Conservation (phyloP, 2,113 vertebrate species). For the Xenopus laevis region DNA sequence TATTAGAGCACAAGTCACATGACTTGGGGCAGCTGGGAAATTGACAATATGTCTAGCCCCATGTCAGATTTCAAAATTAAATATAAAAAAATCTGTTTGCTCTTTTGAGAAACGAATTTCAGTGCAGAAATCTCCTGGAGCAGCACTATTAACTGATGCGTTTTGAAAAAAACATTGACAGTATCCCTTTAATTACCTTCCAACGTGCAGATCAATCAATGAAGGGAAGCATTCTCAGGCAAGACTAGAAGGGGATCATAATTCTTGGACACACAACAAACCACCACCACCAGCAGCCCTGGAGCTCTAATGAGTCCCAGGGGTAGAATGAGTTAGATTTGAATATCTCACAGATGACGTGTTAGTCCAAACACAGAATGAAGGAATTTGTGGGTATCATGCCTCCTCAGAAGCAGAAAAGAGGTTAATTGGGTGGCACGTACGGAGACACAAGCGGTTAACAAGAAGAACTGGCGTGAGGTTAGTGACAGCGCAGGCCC, state of each 20-base stretch:
- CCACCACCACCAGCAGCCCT: background rate
- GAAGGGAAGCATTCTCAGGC: constrained; percentile 1
- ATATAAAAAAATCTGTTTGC: no score
- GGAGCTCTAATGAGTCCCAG: constrained; percentile 9
- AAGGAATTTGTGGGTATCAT: background rate
- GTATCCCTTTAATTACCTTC: constrained; percentile 37
- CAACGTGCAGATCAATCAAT: constrained; percentile 19
- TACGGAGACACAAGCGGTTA: constrained; percentile 17
- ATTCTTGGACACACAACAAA: constrained; percentile 20
- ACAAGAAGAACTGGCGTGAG: constrained; percentile 20
- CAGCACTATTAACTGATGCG: no score
- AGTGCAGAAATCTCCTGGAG: no score
- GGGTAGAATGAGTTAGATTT: constrained; percentile 14
- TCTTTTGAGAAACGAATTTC: no score
- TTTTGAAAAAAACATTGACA: no score
- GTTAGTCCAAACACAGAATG: constrained; percentile 33
- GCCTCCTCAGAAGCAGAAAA: constrained; percentile 4
- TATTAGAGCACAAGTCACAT: no score
- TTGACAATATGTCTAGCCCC: no score
- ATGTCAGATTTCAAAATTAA: no score
- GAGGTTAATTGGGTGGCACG: constrained; percentile 1
- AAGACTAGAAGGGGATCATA: background rate
- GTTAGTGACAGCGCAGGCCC: constrained; percentile 63
- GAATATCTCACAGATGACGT: background rate
- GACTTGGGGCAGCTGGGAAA: no score